Percentiles rank a stretch among this genome's conserved stretches.
phyloP scores from a whole-genome alignment of 2,113 vertebrate species.

The Oryzias curvinotus region DNA sequence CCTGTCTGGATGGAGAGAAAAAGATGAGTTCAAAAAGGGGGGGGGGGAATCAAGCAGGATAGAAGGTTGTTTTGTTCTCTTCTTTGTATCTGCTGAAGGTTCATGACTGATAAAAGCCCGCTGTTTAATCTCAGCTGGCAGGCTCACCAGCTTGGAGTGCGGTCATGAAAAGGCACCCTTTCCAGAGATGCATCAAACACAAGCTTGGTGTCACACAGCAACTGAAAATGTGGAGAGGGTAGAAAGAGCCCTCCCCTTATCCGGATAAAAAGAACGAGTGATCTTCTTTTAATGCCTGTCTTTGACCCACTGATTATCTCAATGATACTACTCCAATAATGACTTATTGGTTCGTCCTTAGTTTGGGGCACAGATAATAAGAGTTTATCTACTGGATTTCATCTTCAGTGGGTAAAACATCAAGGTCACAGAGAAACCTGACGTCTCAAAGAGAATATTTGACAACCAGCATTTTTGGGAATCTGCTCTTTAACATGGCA shows the following conservation, averaged over 20 bases:
- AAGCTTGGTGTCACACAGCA: not conserved
- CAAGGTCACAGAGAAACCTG: no score
- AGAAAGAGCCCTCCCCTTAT: not conserved
- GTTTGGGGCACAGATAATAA: not conserved
- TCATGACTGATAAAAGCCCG: conserved; percentile 34
- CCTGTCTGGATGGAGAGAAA: conserved; percentile 39
- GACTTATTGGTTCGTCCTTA: conserved; percentile 33
- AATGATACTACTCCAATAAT: conserved; percentile 2
- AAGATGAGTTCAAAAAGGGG: conserved; percentile 34
- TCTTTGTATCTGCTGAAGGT: conserved; percentile 41
- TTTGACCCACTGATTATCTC: no score
- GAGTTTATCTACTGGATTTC: conserved; percentile 2
- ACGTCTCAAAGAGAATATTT: conserved; percentile 3
- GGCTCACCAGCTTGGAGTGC: conserved; percentile 24
- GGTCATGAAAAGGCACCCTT: conserved; percentile 10
- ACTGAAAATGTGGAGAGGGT: not conserved
- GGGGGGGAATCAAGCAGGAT: conserved; percentile 60
- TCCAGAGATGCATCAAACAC: conserved; percentile 27
- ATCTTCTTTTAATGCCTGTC: not conserved
- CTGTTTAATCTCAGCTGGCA: conserved; percentile 51
- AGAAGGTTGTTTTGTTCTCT: conserved; percentile 63
- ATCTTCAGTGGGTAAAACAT: not conserved
- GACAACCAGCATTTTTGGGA: conserved; percentile 1
- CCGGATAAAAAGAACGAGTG: not conserved
- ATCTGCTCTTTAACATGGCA: not conserved